Base-by-base conservation (phyloP, 2,113 vertebrate genomes). In the Cololabis saira region DNA sequence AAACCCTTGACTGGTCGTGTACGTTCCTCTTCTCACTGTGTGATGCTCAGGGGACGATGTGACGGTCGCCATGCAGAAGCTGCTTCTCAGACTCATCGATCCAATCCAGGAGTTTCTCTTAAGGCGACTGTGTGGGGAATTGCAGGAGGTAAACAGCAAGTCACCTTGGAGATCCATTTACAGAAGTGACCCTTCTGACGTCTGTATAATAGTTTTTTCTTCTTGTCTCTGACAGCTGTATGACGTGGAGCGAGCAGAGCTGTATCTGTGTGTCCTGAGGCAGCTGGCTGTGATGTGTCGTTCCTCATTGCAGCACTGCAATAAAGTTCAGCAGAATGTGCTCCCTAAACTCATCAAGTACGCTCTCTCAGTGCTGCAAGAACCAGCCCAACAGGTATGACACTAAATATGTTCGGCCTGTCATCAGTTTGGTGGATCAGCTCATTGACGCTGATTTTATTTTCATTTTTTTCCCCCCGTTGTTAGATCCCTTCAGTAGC, bases 61-160 rank as follows among this genome's bases (percentile, higher is more conserved):
- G 4, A 85, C 84, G 21, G 0, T 51, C 19, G 71, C 90, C 64
- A 61, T 96, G 22, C 83, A 91, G 84, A 90, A 80, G 33, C 84
- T 80, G 0, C 40, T 95, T 65, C 40, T 92, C 53, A 77, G 78
- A 17, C 37, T 89, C 14, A 30, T 91, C 0, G 92, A 95, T 80
- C 92, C 95, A 13, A 16, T 98, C 76, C 92, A 94, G 73, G 92
- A 93, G 62, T 98, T 96, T 65, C 59, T 97, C 51, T 82, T 95
- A 27, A 88, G 96, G 50, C 93, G 71, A 44, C 88, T 99, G 19
- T 93, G 90, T 56, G 89, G 93, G 27, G 96, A 97, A 42, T 86
- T 98, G 30, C 92, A 80, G 71, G 92, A 89, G 74, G 96, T 98
- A 85, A 94, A 92, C 79, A 53, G 13, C 49, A 17, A 69, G 14